phyloP scores from a whole-genome alignment of 2,113 vertebrate genomes.

The Oplegnathus fasciatus region DNA sequence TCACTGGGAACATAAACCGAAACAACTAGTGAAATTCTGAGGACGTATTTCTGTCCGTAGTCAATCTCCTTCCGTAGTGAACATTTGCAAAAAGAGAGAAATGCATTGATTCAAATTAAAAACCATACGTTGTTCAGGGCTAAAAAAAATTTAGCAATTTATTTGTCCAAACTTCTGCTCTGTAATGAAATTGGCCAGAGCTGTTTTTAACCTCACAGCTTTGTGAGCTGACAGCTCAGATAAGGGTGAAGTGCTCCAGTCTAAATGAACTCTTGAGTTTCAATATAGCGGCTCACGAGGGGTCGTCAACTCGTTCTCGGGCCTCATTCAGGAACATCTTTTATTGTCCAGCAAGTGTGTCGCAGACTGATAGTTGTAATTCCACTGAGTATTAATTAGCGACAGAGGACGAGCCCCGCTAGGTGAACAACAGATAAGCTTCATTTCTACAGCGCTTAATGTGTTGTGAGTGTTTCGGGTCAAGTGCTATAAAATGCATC shows the following conservation, averaged over 20 bases:
- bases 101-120: neutral
- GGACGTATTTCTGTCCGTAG: neutral
- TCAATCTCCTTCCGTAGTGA: neutral
- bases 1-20: slow-evolving; percentile 3
- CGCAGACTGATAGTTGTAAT: slow-evolving; percentile 61
- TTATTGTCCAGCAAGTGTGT: slow-evolving; percentile 56
- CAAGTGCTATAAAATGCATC: slow-evolving; percentile 67
- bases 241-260: slow-evolving; percentile 22
- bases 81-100: neutral
- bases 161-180: neutral
- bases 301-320: neutral
- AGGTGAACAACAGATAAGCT: slow-evolving; percentile 58
- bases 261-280: slow-evolving; percentile 37
- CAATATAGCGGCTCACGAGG: neutral
- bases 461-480: slow-evolving; percentile 53
- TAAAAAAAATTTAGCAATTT: neutral
- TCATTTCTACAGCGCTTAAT: slow-evolving; percentile 55
- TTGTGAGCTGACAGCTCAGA: slow-evolving; percentile 28
- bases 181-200: neutral
- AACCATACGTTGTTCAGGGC: no score
- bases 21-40: neutral
- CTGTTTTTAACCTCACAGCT: slow-evolving; percentile 32
- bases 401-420: slow-evolving; percentile 23
- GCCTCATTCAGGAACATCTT: slow-evolving; percentile 32
- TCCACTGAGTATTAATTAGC: slow-evolving; percentile 69